These are phyloP conservation scores for Ichneumon xanthorius DNA, from an alignment of 2,888 invertebrate genomes.

Conservation along the genomic window DNA sequence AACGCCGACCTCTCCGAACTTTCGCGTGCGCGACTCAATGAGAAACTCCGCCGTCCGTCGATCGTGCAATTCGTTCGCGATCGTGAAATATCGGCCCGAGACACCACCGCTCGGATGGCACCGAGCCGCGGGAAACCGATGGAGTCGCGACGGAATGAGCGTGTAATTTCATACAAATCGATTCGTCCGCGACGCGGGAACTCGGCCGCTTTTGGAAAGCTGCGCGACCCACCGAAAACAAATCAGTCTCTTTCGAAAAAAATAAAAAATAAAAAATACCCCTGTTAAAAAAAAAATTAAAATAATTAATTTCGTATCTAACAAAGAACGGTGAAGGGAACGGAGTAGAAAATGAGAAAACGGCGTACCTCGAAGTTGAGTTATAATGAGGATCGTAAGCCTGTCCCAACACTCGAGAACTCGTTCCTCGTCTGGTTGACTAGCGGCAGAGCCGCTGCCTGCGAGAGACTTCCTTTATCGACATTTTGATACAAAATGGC, in stretches of 20 bases:
- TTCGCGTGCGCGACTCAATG: constrained; percentile 47
- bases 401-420: constrained; percentile 26
- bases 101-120: constrained; percentile 47
- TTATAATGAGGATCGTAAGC: constrained; percentile 43
- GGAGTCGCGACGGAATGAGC: neutral
- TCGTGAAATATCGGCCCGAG: constrained; percentile 49
- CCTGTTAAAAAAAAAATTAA: neutral
- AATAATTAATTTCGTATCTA: neutral
- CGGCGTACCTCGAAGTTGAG: constrained; percentile 1
- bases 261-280: neutral
- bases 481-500: constrained; percentile 85
- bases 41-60: constrained; percentile 13
- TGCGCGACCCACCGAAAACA: neutral
- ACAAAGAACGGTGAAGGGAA: neutral
- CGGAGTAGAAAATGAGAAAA: constrained; percentile 19
- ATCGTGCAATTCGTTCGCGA: neutral
- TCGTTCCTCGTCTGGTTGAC: constrained; percentile 39
- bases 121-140: neutral
- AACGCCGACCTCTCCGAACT: constrained; percentile 24
- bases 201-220: neutral
- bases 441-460: constrained; percentile 67
- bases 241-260: neutral
- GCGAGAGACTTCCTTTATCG: constrained; percentile 82
- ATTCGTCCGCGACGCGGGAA: constrained; percentile 17
- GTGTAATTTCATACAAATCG: constrained; percentile 25